Base-by-base conservation (phyloP, 2,888 invertebrate species). In the Thereva nobilitata region DNA sequence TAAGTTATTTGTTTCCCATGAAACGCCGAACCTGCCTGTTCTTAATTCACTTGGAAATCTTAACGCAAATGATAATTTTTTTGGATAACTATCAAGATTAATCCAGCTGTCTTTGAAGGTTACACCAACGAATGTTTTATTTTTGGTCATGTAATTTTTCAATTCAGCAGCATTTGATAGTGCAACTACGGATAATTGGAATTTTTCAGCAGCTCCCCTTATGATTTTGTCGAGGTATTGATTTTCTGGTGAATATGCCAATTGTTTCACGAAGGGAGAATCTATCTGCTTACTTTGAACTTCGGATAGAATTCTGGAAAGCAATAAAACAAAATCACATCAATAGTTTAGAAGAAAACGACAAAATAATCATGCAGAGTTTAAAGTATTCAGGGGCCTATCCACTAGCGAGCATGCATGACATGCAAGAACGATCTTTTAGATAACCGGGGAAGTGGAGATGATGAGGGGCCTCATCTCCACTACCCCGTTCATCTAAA, bases 21-120 rank as follows among this genome's bases (percentile, higher is more conserved):
- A 5, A 38, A 10, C 37, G 5, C 37, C n/a, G 7, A 8, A 4
- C 5, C 2, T 0, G 37, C 8, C 6, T 38, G 52, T 37, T 7
- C 52, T 9, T 52, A 52, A 38, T 52, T 38, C 38, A 37, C 37
- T 35, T 38, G 52, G 52, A 52, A 52, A 52, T 38, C 34, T 23
- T n/a, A 52, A 8, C 9, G 2, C 6, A 38, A 38, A 52, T 38
- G 37, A 37, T n/a, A 52, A 38, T 0, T 52, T 38, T 52, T 52
- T 37, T 52, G 52, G 52, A 23, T 23, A 37, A 34, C 3, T n/a
- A 4, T 37, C 5, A 34, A 5, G 8, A 38, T n/a, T 52, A 3
- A n/a, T n/a, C 38, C 5, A n/a, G 10, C 23, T 1, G 23, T 23
- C 45, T 5, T 45, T n/a, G 6, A 45, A 45, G 6, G 4, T 12